These are phyloP conservation scores for Cecidostiba fungosa DNA, from an alignment of 2,888 invertebrate genomes.

Conservation along the genomic window DNA sequence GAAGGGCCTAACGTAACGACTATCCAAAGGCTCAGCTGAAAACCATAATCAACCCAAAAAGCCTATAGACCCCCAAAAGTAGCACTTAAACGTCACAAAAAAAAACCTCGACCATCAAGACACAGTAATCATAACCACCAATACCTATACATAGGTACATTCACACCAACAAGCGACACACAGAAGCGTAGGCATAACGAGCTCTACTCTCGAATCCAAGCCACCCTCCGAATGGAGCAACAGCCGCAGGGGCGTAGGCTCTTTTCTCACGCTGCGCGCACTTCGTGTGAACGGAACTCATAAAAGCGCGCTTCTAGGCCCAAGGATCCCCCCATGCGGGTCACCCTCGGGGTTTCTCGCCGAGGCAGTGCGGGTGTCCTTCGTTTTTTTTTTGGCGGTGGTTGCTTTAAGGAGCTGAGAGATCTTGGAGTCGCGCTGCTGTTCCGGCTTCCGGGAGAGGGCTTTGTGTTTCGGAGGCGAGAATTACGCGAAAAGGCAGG, in stretches of 20 bases:
- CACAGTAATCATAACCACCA: background rate
- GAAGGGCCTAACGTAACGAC: too few relatives aligned
- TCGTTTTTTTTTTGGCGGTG: background rate
- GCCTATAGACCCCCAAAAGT: background rate
- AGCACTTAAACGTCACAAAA: background rate
- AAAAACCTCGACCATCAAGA: background rate
- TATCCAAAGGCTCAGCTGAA: background rate
- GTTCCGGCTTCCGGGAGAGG: background rate
- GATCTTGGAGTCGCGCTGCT: background rate
- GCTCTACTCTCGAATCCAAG: background rate
- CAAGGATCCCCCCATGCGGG: constrained; percentile 21
- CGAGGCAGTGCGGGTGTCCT: constrained; percentile 14
- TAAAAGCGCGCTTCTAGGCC: constrained; percentile 38
- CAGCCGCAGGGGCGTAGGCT: constrained; percentile 63
- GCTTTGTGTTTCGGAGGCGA: background rate
- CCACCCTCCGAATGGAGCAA: constrained; percentile 43
- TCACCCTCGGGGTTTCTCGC: background rate
- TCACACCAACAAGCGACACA: background rate
- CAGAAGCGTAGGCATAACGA: background rate
- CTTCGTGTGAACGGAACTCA: constrained; percentile 72
- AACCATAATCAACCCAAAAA: background rate
- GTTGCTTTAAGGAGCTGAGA: background rate
- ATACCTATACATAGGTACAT: background rate
- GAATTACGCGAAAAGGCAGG: background rate
- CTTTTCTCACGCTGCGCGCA: constrained; percentile 67